Evolutionary conservation across 2,797 vertebrate species (phyloP).

Genomic region (Xiphophorus birchmanni): DNA sequence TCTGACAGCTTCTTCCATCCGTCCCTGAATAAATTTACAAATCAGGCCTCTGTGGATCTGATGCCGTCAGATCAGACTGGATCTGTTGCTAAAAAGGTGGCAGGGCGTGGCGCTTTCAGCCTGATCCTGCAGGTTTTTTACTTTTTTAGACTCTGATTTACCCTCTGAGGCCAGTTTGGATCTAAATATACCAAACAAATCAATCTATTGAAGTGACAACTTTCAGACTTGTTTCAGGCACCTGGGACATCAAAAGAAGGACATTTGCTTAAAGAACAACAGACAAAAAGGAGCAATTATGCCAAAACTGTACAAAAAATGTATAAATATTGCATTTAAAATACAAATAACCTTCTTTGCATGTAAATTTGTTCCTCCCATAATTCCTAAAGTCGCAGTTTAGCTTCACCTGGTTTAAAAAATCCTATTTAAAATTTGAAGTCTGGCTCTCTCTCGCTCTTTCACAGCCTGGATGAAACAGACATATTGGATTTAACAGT

Average conservation of each 20-base stretch:
- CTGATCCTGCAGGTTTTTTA: not conserved
- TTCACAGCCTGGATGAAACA: not conserved
- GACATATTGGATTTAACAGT: not conserved
- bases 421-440: too few relatives aligned
- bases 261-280: too few relatives aligned
- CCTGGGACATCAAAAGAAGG: too few relatives aligned
- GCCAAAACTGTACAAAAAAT: too few relatives aligned
- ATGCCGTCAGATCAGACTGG: not conserved
- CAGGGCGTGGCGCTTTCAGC: not conserved
- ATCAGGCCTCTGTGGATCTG: not conserved
- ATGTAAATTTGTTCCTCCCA: too few relatives aligned
- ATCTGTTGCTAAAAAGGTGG: not conserved
- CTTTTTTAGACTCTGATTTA: not conserved
- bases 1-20: not conserved
- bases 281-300: too few relatives aligned
- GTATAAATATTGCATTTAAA: too few relatives aligned
- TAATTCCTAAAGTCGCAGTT: too few relatives aligned
- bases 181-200: not conserved
- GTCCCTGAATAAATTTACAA: slow-evolving; percentile 4
- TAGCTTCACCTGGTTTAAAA: too few relatives aligned
- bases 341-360: too few relatives aligned
- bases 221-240: not conserved
- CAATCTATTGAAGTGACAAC: not conserved
- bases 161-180: not conserved
- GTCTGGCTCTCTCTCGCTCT: not conserved